Conservation (phyloP, 2,113 vertebrate species). For the Heloderma charlesbogerti region DNA sequence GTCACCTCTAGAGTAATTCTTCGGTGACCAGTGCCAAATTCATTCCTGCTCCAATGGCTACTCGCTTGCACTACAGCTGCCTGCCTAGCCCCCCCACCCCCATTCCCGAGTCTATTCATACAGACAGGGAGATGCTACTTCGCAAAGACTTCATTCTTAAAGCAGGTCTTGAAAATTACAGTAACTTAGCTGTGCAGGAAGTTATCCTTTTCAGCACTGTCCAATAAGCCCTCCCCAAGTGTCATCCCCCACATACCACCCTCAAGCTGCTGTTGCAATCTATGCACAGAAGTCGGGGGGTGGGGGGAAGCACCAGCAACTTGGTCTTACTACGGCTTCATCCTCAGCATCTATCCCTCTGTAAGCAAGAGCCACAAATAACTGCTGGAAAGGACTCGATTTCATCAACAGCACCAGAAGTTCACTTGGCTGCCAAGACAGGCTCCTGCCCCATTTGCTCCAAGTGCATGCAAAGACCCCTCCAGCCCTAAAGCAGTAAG, state of each 20-base stretch:
- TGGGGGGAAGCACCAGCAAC: neutral
- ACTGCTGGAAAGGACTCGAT: neutral
- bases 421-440: neutral
- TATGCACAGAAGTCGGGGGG: slow-evolving; percentile 12
- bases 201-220: neutral
- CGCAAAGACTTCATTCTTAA: neutral
- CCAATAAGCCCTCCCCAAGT: neutral
- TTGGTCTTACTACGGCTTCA: neutral
- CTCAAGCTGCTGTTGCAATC: neutral
- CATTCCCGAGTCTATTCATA: neutral
- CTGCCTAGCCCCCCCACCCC: neutral
- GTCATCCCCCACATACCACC: neutral
- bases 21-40: neutral
- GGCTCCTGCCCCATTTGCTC: neutral
- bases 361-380: neutral
- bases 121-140: neutral
- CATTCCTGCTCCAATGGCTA: fast-evolving
- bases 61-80: fast-evolving
- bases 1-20: neutral
- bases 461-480: neutral
- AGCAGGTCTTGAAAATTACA: slow-evolving; percentile 1
- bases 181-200: slow-evolving; percentile 8
- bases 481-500: neutral
- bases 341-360: neutral
- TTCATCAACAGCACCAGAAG: neutral